phyloP scores from a whole-genome alignment of 2,888 invertebrate genomes.

The Unio delphinus region DNA sequence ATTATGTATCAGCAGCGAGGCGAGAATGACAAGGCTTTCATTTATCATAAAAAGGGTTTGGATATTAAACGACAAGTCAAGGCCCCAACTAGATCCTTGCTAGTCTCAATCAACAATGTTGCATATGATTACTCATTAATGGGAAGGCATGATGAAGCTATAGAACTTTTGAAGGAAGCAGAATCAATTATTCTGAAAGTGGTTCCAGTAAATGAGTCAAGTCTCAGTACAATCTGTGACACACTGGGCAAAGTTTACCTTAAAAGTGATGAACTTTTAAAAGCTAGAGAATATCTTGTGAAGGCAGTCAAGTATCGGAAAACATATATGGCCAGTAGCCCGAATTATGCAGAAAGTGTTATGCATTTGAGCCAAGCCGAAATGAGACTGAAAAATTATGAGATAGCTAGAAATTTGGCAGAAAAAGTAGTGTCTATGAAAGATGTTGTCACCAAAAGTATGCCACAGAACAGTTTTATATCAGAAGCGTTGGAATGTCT shows the following conservation, averaged over 20 bases:
- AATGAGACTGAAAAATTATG: constrained; percentile 1
- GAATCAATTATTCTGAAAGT: constrained; percentile 13
- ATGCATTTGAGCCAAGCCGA: constrained; percentile 5
- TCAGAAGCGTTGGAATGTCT: too few relatives aligned
- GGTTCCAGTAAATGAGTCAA: constrained; percentile 6
- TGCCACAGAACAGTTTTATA: too few relatives aligned
- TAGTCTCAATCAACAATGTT: constrained; percentile 40
- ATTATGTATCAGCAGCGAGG: constrained; percentile 39
- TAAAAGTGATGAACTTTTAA: constrained; percentile 9
- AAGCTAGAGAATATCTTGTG: constrained; percentile 17
- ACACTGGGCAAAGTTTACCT: constrained; percentile 21
- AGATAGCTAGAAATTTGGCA: too few relatives aligned
- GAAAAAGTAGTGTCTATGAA: too few relatives aligned
- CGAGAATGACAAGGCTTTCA: constrained; percentile 32
- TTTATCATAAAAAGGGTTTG: constrained; percentile 36
- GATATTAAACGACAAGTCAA: constrained; percentile 32
- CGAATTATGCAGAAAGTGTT: constrained; percentile 16
- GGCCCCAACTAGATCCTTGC: constrained; percentile 28
- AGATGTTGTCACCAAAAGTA: too few relatives aligned
- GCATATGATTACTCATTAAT: constrained; percentile 19
- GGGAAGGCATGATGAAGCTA: constrained; percentile 21
- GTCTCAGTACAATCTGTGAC: constrained; percentile 15
- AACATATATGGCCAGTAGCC: constrained; percentile 5
- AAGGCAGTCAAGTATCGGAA: constrained; percentile 19
- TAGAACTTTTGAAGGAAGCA: constrained; percentile 24